Conservation (phyloP, 1,140 invertebrate genomes). For the Aphis gossypii region DNA sequence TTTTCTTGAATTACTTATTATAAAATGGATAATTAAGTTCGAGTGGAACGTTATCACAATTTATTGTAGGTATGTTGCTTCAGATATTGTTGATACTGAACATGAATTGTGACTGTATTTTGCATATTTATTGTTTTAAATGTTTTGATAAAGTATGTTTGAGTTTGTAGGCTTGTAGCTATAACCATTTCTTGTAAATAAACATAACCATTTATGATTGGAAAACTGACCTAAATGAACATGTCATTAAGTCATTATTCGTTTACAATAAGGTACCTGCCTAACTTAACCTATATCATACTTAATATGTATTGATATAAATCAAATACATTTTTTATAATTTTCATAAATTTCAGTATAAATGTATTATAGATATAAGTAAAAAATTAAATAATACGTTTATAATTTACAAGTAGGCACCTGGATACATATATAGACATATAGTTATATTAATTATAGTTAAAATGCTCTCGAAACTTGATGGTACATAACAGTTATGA, state of each 20-base stretch:
- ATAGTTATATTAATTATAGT: too few species aligned
- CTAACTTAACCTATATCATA: neutral
- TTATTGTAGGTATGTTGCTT: constrained; percentile 50
- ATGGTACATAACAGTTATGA: too few species aligned
- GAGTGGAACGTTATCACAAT: constrained; percentile 11
- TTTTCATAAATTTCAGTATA: too few species aligned
- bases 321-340: too few species aligned
- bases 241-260: neutral
- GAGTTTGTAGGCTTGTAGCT: constrained; percentile 61
- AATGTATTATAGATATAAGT: too few species aligned
- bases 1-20: constrained; percentile 67
- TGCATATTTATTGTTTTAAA: constrained; percentile 63
- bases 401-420: too few species aligned
- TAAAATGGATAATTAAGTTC: constrained; percentile 72
- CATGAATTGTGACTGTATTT: constrained; percentile 61
- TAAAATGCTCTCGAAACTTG: too few species aligned
- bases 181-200: constrained; percentile 59
- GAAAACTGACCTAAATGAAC: neutral
- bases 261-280: neutral
- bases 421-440: too few species aligned
- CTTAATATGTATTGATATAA: neutral
- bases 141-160: constrained; percentile 64
- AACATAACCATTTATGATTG: neutral
- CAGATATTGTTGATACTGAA: constrained; percentile 44
- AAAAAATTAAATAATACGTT: too few species aligned